Evolutionary conservation across 2,888 invertebrate genomes (phyloP), one percentile per base, ranked within the genome.

Genomic region (Cryptus armator): DNA sequence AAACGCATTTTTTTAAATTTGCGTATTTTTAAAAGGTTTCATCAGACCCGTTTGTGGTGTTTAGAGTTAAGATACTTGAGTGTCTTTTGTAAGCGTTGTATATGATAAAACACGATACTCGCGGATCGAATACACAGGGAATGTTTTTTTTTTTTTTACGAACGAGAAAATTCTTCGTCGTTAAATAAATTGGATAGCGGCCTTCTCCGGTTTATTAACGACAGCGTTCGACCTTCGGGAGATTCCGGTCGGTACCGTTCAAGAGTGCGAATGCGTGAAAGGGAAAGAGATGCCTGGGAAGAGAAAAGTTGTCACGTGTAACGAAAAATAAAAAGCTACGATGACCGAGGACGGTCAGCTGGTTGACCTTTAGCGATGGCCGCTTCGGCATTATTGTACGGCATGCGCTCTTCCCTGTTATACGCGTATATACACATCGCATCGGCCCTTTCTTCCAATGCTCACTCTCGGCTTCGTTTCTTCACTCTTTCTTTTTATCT

Each of bases 281-380:
- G 79, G 56, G 64, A 82, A 77, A 84, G 51, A 19, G 0, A 24
- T 32, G 37, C 14, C 19, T 1, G 44, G 37, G 44, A 24, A 70
- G 75, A 80, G 75, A 75, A 83, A 76, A 81, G 80, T 85, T 67
- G 51, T 71, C 14, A 66, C 16, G 19, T 66, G 46, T 19, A 37
- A 44, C 70, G 19, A 44, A 68, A 79, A 48, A 62, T 29, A 76
- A 66, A 83, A 80, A 81, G 48, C 56, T 59, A 70, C 67, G 59
- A 44, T 82, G 75, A 16, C 70, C 74, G 78, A 81, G 86, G 80
- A 82, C 80, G 80, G 81, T 82, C 85, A 86, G 82, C 82, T 85
- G 84, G 82, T 84, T 84, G 85, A 87, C 85, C 85, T 87, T 87
- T 87, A 56, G 64, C 67, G 12, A 51, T n/a, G 78, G 51, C 12